Evolutionary conservation across 37 sponge, comb jelly and placozoan genomes (phyloP).

Genomic region (Geodia barretti): DNA sequence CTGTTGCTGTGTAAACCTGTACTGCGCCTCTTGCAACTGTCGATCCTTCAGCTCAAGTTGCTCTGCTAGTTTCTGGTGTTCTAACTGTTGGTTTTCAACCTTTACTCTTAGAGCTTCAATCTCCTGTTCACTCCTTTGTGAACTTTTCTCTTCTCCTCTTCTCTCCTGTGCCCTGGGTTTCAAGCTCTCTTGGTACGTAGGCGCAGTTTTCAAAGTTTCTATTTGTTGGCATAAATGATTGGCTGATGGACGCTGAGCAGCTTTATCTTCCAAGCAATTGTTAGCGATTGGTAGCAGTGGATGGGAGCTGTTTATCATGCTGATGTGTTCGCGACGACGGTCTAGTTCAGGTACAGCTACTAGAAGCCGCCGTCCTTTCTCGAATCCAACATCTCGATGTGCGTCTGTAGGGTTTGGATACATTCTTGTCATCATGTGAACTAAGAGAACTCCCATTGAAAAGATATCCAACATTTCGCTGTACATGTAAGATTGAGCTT

Average conservation of each 20-base stretch:
- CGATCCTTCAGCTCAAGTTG: too few relatives aligned
- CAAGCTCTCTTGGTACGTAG: background rate
- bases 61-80: too few relatives aligned
- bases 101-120: background rate
- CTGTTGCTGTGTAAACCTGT: too few relatives aligned
- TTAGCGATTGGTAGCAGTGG: conserved; percentile 5
- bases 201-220: background rate
- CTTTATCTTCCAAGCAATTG: conserved; percentile 28
- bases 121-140: background rate
- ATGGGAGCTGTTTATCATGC: background rate
- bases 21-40: too few relatives aligned
- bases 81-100: background rate
- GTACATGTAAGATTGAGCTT: conserved; percentile 23
- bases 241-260: conserved; percentile 12
- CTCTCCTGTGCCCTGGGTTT: too few relatives aligned
- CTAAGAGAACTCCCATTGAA: conserved; percentile 31
- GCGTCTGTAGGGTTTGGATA: conserved; percentile 30
- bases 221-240: background rate
- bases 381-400: background rate
- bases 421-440: conserved; percentile 40
- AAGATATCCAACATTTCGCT: conserved; percentile 44
- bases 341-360: conserved; percentile 29
- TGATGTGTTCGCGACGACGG: conserved; percentile 20
- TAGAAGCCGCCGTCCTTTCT: background rate
- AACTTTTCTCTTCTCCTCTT: background rate